These are phyloP conservation scores for Melopsittacus undulatus DNA, from an alignment of 2,797 vertebrate species.

Conservation along the genomic window DNA sequence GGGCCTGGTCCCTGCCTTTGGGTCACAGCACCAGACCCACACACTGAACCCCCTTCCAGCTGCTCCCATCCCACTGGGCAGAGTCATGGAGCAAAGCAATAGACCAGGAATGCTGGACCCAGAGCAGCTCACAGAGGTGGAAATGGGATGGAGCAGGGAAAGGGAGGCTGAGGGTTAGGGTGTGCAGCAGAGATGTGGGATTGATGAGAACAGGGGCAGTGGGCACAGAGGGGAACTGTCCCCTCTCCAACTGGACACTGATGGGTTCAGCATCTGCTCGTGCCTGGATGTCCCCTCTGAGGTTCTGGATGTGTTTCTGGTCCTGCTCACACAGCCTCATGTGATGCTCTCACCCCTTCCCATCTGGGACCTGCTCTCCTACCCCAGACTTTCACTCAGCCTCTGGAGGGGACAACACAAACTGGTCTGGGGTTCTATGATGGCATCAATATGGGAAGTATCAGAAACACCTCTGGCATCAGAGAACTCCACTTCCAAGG, in stretches of 20 bases:
- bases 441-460: background rate
- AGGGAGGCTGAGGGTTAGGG: background rate
- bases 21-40: background rate
- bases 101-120: fast-evolving
- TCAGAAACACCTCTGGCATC: background rate
- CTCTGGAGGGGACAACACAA: background rate
- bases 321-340: fast-evolving
- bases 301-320: background rate
- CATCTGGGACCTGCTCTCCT: background rate
- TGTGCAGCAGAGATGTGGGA: background rate
- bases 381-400: background rate
- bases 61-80: background rate
- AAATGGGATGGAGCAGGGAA: background rate
- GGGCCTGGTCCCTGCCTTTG: background rate
- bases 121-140: background rate
- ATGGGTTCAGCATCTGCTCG: fast-evolving
- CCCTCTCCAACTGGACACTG: fast-evolving
- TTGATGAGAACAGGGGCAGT: background rate
- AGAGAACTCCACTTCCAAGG: background rate
- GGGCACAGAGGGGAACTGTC: background rate
- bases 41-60: background rate
- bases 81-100: background rate
- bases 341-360: background rate
- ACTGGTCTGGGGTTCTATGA: background rate
- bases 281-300: fast-evolving